Percentiles rank a stretch among this genome's conserved stretches.
Conservation (phyloP, 2,888 invertebrate species). For the Mechanitis mazaeus region DNA sequence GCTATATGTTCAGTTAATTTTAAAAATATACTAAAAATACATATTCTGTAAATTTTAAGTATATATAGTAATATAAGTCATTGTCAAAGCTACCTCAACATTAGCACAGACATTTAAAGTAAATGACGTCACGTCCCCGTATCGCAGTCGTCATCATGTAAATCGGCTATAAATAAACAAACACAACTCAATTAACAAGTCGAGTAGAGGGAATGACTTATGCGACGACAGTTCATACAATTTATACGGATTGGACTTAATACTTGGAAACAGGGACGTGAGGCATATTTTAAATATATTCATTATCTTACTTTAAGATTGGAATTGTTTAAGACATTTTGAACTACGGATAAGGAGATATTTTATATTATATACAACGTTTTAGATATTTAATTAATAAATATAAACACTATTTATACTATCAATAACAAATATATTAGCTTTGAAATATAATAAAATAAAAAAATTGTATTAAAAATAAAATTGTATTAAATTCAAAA, state of each 20-base stretch:
- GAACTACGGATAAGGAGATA: background rate
- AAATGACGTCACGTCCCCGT: constrained; percentile 13
- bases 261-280: constrained; percentile 13
- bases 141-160: constrained; percentile 13
- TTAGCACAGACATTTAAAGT: constrained; percentile 1
- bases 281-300: background rate
- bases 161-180: constrained; percentile 21
- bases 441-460: no score
- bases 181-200: constrained; percentile 36
- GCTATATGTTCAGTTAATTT: no score
- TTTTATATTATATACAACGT: background rate
- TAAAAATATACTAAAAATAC: no score
- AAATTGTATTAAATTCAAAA: no score
- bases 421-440: no score
- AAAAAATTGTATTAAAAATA: no score
- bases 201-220: constrained; percentile 33
- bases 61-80: no score
- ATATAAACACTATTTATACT: no score
- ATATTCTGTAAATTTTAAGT: no score
- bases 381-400: background rate
- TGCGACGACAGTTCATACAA: constrained; percentile 29
- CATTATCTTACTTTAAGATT: background rate
- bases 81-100: background rate
- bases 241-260: background rate
- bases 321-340: background rate